Evolutionary conservation across 2,888 invertebrate species (phyloP), one percentile per base, ranked within the genome.

Genomic region (Ecdyonurus torrentis): DNA sequence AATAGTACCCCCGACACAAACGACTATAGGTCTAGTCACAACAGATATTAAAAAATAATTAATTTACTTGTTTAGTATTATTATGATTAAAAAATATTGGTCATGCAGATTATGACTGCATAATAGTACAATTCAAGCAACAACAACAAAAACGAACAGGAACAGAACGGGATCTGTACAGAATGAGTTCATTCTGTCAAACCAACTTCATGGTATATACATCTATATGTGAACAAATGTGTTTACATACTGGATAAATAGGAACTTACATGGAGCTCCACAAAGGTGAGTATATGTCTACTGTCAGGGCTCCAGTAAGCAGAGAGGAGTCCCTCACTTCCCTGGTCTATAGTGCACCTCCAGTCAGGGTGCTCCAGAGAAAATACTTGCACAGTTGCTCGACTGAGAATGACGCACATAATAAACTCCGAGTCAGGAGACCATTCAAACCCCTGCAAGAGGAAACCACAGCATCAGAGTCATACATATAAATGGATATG

Each of bases 281-380:
- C 75, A 15, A 77, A 74, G 1, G 78, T 78, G 7, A 81, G 70
- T 23, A 82, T 72, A 66, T 79, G 76, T 65, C 76, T 71, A 63
- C 76, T 75, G 69, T 80, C 78, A 2, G 78, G 78, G 65, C 77
- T 72, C 81, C 81, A 82, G 22, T 69, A 70, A 55, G 74, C 76
- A 61, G 69, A 71, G 65, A 75, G 72, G 58, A 81, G 70, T 23
- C 81, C 81, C 23, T 75, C 74, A 59, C 79, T 78, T 3, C 80
- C 79, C 69, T 79, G 78, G 50, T 74, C 75, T 63, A 81, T 73
- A 70, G 78, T 79, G 69, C 78, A 81, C 67, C 74, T 76, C 81
- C 81, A 82, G 53, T 77, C 76, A 1, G 77, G 75, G 66, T 77
- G 72, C 65, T 74, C 72, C 20, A 80, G 63, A 0, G 78, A 79